Evolutionary conservation across 2,797 vertebrate genomes (phyloP).

Genomic region (Melopsittacus undulatus): DNA sequence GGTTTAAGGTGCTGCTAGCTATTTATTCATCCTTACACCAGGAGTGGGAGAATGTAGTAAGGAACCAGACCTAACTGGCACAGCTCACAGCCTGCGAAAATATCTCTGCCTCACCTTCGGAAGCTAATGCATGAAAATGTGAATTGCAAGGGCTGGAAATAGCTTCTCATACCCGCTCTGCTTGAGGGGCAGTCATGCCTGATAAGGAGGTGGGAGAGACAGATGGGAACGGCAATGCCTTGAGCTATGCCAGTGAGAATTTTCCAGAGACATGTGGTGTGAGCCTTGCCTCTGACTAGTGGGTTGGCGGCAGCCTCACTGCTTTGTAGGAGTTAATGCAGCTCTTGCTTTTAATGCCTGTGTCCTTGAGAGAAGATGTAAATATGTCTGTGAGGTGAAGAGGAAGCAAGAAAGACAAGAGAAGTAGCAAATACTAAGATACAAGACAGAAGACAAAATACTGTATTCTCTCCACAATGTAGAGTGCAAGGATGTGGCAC

Average conservation of each 20-base stretch:
- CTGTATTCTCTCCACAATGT: background rate
- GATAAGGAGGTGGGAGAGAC: background rate
- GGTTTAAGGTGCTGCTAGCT: background rate
- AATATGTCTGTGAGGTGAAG: background rate
- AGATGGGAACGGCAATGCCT: background rate
- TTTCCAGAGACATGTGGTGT: background rate
- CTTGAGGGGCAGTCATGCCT: background rate
- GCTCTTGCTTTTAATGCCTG: background rate
- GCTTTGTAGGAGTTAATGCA: background rate
- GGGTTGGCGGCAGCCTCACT: rapidly evolving
- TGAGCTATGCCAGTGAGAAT: background rate
- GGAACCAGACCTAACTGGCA: background rate
- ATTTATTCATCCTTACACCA: background rate
- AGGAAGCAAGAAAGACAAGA: background rate
- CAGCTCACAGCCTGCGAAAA: background rate
- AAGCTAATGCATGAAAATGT: background rate
- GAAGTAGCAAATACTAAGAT: background rate
- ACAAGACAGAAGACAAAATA: background rate
- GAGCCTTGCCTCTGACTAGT: background rate
- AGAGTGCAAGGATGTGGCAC: background rate
- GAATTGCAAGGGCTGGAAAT: background rate
- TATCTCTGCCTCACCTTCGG: background rate
- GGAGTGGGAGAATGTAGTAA: background rate
- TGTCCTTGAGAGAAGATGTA: background rate
- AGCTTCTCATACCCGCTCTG: background rate